Conservation (phyloP, 2,113 vertebrate species). For the Stomatorhinus ivindoensis region DNA sequence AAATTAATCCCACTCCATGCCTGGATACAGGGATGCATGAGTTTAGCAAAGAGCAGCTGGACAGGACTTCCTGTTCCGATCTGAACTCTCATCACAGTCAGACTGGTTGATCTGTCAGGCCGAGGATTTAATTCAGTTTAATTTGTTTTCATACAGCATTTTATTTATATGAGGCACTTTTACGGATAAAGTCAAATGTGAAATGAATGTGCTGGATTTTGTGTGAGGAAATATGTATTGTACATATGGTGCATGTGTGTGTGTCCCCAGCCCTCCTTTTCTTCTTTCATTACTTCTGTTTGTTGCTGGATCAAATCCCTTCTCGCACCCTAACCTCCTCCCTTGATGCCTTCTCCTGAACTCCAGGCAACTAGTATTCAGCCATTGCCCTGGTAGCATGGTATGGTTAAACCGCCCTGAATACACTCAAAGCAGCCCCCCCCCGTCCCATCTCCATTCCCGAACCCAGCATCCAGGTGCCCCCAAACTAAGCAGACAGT, state of each 20-base stretch:
- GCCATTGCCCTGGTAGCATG: not conserved
- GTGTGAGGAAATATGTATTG: not conserved
- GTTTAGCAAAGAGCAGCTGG: not conserved
- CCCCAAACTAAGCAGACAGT: not conserved
- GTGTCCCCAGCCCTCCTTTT: not conserved
- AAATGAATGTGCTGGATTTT: not conserved
- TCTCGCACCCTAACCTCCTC: not conserved
- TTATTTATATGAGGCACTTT: not conserved
- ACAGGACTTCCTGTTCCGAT: not conserved
- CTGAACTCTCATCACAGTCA: not conserved
- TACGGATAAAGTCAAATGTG: not conserved
- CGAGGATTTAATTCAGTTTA: not conserved
- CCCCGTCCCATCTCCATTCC: not conserved
- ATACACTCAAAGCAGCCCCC: not conserved
- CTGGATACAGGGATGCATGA: not conserved
- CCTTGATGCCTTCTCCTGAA: not conserved
- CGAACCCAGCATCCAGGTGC: not conserved
- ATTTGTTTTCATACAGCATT: not conserved
- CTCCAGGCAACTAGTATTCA: not conserved
- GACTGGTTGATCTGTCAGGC: not conserved
- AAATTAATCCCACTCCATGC: not conserved
- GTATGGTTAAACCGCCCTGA: not conserved
- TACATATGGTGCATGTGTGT: not conserved
- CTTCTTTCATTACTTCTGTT: not conserved
- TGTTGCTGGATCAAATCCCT: not conserved